Base-by-base conservation (phyloP, 2,888 invertebrate species). In the Biston betularia region DNA sequence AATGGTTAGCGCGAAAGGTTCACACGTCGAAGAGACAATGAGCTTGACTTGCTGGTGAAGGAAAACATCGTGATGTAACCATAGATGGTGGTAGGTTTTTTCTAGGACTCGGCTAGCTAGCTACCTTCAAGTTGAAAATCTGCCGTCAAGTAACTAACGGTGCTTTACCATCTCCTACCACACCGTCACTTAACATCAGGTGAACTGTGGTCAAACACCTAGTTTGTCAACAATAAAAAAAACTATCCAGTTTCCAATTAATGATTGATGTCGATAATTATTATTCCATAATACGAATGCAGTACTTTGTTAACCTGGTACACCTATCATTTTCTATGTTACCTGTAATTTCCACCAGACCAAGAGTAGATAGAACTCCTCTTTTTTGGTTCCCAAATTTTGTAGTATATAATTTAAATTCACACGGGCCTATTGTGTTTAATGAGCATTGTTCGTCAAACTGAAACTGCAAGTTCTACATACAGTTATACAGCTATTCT, bases 401-500 rank as follows among this genome's bases (percentile, higher is more conserved):
- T 34, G n/a, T 63, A 48, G 46, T 57, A 45, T 40, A 6, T 60
- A 38, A 38, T 14, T 45, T 49, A 9, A 46, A 48, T 50, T 60
- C 55, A 50, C 56, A 62, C 65, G 42, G 40, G 44, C 46, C 50
- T 4, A 15, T 63, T 60, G 52, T 60, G 14, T 45, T 38, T 64
- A 34, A 12, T 49, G 15, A 38, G 14, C 11, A 66, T 63, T 52
- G 64, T 67, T 57, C 60, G 61, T 65, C 56, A 60, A 70, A 69
- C 75, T 70, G 66, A 52, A 69, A 65, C 45, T 69, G 72, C 69
- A 70, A 66, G 64, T 73, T 71, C 46, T 57, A 61, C 34, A 73
- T 74, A 84, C 84, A 81, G 83, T 82, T 83, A 77, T 68, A 73
- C 68, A 69, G 77, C 78, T 75, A 80, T 69, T 80, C 71, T 73